Conservation (phyloP, 2,113 vertebrate species). For the Parotia lawesii region DNA sequence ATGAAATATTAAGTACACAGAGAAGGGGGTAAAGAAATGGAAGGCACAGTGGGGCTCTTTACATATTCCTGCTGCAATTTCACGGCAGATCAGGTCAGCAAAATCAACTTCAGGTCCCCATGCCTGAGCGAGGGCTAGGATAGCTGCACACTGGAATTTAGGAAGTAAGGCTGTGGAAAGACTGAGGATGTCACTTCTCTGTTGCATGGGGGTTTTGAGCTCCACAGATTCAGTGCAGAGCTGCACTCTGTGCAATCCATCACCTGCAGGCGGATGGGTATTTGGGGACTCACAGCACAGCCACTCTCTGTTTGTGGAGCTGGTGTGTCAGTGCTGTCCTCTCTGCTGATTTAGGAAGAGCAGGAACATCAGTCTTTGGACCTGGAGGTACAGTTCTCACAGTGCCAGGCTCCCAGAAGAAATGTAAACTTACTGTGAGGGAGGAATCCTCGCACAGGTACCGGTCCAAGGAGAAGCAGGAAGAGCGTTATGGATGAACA, state of each 20-base stretch:
- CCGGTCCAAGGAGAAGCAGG: background rate
- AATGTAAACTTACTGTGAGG: background rate
- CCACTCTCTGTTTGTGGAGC: background rate
- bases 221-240: background rate
- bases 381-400: background rate
- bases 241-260: background rate
- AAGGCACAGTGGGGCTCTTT: background rate
- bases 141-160: background rate
- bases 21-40: background rate
- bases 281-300: background rate
- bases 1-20: background rate
- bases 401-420: background rate
- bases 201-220: background rate
- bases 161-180: background rate
- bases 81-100: background rate
- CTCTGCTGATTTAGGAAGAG: background rate
- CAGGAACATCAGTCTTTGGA: background rate
- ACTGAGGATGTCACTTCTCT: background rate
- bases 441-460: background rate
- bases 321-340: background rate
- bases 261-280: rapidly evolving
- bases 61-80: rapidly evolving
- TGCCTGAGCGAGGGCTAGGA: rapidly evolving
- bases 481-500: background rate
- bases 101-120: background rate